Evolutionary conservation across 2,888 invertebrate genomes (phyloP).

Genomic region (Ornithoptera alexandrae): DNA sequence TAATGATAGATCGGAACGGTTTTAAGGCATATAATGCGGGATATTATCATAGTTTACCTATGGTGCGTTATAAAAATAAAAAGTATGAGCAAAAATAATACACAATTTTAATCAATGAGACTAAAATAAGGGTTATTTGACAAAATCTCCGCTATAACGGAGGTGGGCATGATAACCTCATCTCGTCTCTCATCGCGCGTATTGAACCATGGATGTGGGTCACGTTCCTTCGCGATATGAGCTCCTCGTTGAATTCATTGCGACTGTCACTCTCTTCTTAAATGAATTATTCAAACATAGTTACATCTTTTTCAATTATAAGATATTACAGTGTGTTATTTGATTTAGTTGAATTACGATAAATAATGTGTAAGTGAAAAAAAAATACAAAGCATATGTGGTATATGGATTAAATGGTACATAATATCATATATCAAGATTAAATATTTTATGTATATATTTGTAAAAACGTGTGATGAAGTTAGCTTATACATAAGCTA

Average conservation of each 20-base stretch:
- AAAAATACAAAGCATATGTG: neutral
- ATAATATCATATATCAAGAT: neutral
- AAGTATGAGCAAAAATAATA: neutral
- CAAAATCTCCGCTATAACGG: slow-evolving; percentile 19
- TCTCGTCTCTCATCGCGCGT: slow-evolving; percentile 48
- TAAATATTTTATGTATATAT: too few species aligned
- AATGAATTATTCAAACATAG: slow-evolving; percentile 35
- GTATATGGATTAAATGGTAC: neutral
- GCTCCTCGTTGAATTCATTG: slow-evolving; percentile 59
- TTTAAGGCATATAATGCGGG: too few species aligned
- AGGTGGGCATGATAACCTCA: slow-evolving; percentile 32
- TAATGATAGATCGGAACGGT: too few species aligned
- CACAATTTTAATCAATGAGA: neutral
- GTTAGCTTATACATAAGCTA: too few species aligned
- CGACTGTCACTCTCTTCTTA: slow-evolving; percentile 34
- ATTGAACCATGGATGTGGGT: slow-evolving; percentile 59
- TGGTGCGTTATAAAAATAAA: neutral
- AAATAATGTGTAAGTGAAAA: neutral
- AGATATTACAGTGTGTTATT: neutral
- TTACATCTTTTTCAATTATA: slow-evolving; percentile 16
- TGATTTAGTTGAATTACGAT: neutral
- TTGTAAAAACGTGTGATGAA: too few species aligned
- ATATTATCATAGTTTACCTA: neutral
- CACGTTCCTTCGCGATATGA: slow-evolving; percentile 49
- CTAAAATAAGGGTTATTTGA: slow-evolving; percentile 8